Evolutionary conservation across 2,797 vertebrate species (phyloP).

Genomic region (Enoplosus armatus): DNA sequence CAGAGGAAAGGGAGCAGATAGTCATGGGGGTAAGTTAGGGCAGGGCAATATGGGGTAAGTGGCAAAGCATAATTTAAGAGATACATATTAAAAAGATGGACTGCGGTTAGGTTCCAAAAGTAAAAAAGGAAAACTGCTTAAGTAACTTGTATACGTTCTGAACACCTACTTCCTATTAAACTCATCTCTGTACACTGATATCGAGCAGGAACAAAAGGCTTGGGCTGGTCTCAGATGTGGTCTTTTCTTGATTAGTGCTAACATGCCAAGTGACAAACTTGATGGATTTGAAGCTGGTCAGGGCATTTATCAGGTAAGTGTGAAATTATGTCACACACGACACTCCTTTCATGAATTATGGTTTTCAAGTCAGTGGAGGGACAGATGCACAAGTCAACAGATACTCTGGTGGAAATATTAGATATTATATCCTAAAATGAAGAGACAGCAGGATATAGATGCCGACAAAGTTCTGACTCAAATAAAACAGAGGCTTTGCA

Average conservation of each 20-base stretch:
- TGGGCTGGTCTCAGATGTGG: slow-evolving; percentile 10
- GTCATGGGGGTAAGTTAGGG: slow-evolving; percentile 31
- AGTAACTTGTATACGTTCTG: slow-evolving; percentile 5
- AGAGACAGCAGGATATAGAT: not conserved
- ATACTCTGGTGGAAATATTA: slow-evolving; percentile 5
- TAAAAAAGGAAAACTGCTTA: slow-evolving; percentile 1
- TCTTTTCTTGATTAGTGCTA: slow-evolving; percentile 46
- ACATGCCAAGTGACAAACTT: slow-evolving; percentile 60
- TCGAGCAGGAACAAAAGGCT: slow-evolving; percentile 3
- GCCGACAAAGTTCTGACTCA: not conserved
- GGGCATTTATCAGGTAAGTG: slow-evolving; percentile 53
- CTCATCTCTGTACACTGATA: not conserved
- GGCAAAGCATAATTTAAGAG: slow-evolving; percentile 26
- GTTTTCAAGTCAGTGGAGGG: slow-evolving; percentile 28
- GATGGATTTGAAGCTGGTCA: slow-evolving; percentile 50
- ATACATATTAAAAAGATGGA: slow-evolving; percentile 40
- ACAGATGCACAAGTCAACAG: slow-evolving; percentile 1
- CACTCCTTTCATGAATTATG: slow-evolving; percentile 52
- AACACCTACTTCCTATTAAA: slow-evolving; percentile 5
- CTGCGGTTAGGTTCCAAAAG: slow-evolving; percentile 17
- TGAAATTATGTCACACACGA: slow-evolving; percentile 55
- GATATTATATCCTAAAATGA: not conserved
- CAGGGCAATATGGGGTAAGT: slow-evolving; percentile 17
- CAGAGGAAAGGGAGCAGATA: slow-evolving; percentile 51
- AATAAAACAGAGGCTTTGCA: slow-evolving; percentile 33